Evolutionary conservation across 2,113 vertebrate genomes (phyloP).

Genomic region (Takifugu flavidus): DNA sequence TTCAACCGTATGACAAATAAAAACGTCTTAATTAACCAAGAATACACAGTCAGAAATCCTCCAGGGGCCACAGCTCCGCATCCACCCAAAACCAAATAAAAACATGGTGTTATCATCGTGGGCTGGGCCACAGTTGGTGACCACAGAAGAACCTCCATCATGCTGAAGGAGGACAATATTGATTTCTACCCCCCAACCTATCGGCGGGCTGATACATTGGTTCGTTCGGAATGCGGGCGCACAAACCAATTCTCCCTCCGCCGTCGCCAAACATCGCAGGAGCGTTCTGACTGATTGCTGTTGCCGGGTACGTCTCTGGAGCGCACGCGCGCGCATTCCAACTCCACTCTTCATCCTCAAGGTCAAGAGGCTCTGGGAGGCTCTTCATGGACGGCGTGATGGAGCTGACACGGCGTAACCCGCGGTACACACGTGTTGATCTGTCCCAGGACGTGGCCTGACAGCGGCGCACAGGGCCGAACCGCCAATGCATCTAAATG

Average conservation of each 20-base stretch:
- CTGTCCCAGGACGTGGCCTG: slow-evolving; percentile 56
- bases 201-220: slow-evolving; percentile 56
- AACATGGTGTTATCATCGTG: slow-evolving; percentile 1
- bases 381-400: slow-evolving; percentile 45
- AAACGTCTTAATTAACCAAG: no score
- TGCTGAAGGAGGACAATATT: slow-evolving; percentile 51
- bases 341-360: slow-evolving; percentile 59
- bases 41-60: slow-evolving; percentile 1
- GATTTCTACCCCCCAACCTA: slow-evolving; percentile 57
- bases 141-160: slow-evolving; percentile 45
- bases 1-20: no score
- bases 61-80: neutral
- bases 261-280: slow-evolving; percentile 58
- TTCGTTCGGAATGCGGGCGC: slow-evolving; percentile 53
- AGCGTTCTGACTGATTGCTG: slow-evolving; percentile 60
- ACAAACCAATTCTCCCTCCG: slow-evolving; percentile 61
- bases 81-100: slow-evolving; percentile 27
- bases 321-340: slow-evolving; percentile 18
- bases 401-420: slow-evolving; percentile 50
- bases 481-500: slow-evolving; percentile 61
- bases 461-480: slow-evolving; percentile 40
- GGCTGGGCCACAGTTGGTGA: slow-evolving; percentile 26
- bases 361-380: slow-evolving; percentile 59
- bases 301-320: slow-evolving; percentile 29
- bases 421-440: slow-evolving; percentile 66